Conservation (phyloP, 2,888 invertebrate genomes). For the Platerodrilus igneus region DNA sequence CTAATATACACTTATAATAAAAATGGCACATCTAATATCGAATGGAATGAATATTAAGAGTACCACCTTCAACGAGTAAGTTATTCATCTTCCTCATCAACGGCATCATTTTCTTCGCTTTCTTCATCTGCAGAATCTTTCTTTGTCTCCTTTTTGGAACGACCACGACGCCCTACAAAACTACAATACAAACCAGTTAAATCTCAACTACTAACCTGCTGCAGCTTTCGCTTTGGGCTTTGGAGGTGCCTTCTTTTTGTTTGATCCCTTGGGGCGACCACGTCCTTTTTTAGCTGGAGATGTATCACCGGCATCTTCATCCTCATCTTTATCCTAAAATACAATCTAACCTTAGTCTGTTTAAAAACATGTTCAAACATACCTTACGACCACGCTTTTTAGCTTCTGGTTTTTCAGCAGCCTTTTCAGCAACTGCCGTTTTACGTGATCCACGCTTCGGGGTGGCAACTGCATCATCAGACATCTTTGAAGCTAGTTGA, state of each 20-base stretch:
- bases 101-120: too few species aligned
- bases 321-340: conserved; percentile 10
- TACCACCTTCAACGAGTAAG: neutral
- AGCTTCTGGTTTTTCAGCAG: conserved; percentile 13
- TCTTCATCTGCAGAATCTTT: too few species aligned
- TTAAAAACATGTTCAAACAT: neutral
- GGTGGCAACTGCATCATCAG: conserved; percentile 40
- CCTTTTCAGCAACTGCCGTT: conserved; percentile 28
- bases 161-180: too few species aligned
- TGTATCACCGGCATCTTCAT: conserved; percentile 33
- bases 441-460: conserved; percentile 51
- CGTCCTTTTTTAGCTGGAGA: conserved; percentile 52
- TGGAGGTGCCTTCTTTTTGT: conserved; percentile 46
- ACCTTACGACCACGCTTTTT: conserved; percentile 19
- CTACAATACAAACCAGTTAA: neutral
- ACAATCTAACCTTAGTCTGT: neutral
- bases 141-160: too few species aligned
- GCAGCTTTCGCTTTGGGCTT: conserved; percentile 8
- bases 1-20: too few species aligned
- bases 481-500: too few species aligned
- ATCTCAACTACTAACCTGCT: conserved; percentile 1
- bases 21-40: neutral
- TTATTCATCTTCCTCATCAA: too few species aligned
- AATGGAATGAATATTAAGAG: neutral
- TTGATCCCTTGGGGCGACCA: conserved; percentile 54